Base-by-base conservation (phyloP, 2,888 invertebrate genomes). In the Drosophila subsilvestris region DNA sequence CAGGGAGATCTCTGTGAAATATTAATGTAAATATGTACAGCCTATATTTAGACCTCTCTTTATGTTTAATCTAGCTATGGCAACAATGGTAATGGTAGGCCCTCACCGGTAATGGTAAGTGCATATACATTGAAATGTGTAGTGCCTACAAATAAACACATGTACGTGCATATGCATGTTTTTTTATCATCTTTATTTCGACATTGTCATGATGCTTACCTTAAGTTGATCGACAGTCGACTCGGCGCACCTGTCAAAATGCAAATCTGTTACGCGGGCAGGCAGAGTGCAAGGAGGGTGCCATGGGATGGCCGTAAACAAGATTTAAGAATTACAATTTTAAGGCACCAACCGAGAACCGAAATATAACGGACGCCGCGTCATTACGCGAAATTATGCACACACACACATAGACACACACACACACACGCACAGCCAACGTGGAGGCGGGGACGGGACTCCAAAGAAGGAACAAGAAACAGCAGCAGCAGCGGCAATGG, bases 231-330 rank as follows among this genome's bases (percentile, higher is more conserved):
- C 75, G 78, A 45, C 42, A 8, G 65, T 60, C 72, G 66, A 58
- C 66, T 75, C 72, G 76, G 73, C 72, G 76, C 86, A 86, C 81
- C 80, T 82, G 82, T 70, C 54, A 45, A 6, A 67, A 60, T 62
- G 76, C 63, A 66, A 80, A 68, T 65, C 51, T 20, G 29, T 18
- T 14, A 18, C 42, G 18, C 12, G 22, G 25, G 17, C 25, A 18
- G 25, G 9, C 27, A 9, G 27, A 2, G 6, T 9, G 9, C 27
- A 8, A 27, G 27, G 27, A 27, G 27, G 9, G 27, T 8, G 27
- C 27, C 37, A 37, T 37, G 14, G n/a, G n/a, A 37, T n/a, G 37
- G 37, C 37, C n/a, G 37, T 6, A 2, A 4, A 32, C 4, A 37
- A 14, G 14, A 37, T 37, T 37, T 37, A 14, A 14, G 37, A 14